Evolutionary conservation across 1,140 invertebrate genomes (phyloP).

Genomic region (Drosophila seguyi): DNA sequence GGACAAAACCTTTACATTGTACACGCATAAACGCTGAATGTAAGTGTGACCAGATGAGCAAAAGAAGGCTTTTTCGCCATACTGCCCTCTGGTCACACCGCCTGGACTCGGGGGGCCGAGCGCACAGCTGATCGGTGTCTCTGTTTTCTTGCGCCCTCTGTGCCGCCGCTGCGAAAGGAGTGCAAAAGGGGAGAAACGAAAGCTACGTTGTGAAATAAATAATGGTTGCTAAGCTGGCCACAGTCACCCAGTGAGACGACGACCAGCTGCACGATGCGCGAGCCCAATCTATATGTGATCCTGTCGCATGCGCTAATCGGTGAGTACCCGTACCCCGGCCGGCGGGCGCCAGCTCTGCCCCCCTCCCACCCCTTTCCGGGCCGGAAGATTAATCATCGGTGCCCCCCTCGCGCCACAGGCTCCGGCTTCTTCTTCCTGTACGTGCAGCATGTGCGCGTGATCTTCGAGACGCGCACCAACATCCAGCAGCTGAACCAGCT

Average conservation of each 20-base stretch:
- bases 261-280: slow-evolving; percentile 65
- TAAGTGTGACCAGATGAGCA: neutral
- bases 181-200: slow-evolving; percentile 3
- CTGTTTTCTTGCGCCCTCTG: slow-evolving; percentile 23
- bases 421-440: slow-evolving; percentile 84
- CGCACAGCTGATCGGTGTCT: slow-evolving; percentile 36
- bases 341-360: slow-evolving; percentile 3
- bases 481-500: slow-evolving; percentile 72
- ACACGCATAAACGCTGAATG: no score
- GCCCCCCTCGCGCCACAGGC: slow-evolving; percentile 46
- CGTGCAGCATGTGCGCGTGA: slow-evolving; percentile 78
- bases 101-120: neutral
- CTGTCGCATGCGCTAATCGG: slow-evolving; percentile 79
- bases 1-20: neutral
- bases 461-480: slow-evolving; percentile 80
- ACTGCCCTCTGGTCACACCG: neutral
- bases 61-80: neutral
- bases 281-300: slow-evolving; percentile 72
- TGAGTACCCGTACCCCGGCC: slow-evolving; percentile 38
- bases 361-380: neutral
- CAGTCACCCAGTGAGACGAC: slow-evolving; percentile 40
- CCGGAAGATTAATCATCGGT: neutral
- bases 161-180: slow-evolving; percentile 3
- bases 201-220: slow-evolving; percentile 42
- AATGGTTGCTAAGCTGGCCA: slow-evolving; percentile 37